Base-by-base conservation (phyloP, 2,888 invertebrate species). In the Pheosia gnoma region DNA sequence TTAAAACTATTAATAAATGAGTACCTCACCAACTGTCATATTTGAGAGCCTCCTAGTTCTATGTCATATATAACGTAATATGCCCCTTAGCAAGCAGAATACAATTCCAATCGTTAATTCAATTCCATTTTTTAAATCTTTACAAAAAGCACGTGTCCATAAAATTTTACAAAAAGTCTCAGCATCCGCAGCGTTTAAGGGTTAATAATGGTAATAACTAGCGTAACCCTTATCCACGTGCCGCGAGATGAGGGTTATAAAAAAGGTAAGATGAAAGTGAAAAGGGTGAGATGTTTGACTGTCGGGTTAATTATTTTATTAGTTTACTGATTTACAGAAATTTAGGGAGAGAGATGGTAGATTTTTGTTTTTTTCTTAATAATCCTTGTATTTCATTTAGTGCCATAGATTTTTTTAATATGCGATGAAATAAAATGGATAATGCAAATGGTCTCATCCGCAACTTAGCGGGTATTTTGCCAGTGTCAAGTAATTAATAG, bases 131-230 rank as follows among this genome's bases (percentile, higher is more conserved):
- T 59, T 56, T 55, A 56, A 63, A 63, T 65, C 10, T 1, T 8
- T 45, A 57, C 45, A 57, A 57, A 57, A 57, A 57, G 36, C 57
- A 45, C 45, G 57, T 45, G 57, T 36, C 2, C 10, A 45, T 65
- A 57, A 59, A 73, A 72, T 78, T 57, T 70, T 71, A 72, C 67
- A 74, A 80, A 77, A 79, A 78, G 62, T 57, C 61, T 8, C 90
- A 90, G 88, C 90, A 88, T 91, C 90, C 83, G 80, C 77, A 76
- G 78, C 70, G 73, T 81, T 85, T 82, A 84, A 83, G 89, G 89
- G 91, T 91, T 90, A 88, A 86, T 80, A 79, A 78, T 76, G 78
- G 75, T 79, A 81, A 84, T 82, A 80, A 73, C 70, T 77, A 77
- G 62, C 74, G 69, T 82, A 86, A 86, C 87, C 84, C 83, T 80